Evolutionary conservation across 2,888 invertebrate genomes (phyloP).

Genomic region (Clusia tigrina): DNA sequence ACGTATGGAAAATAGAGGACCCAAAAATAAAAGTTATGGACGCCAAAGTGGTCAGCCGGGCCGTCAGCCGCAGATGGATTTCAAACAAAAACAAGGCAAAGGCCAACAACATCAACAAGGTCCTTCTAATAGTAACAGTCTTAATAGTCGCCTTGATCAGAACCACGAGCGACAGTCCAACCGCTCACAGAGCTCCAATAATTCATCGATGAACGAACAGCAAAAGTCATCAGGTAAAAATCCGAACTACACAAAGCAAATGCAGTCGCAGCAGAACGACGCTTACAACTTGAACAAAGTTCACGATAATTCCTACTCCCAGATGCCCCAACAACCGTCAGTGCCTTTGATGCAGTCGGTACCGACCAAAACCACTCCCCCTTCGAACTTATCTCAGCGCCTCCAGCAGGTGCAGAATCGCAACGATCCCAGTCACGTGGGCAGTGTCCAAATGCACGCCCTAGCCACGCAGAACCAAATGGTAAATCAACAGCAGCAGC

Average conservation of each 20-base stretch:
- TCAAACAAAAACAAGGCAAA: conserved; percentile 59
- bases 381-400: conserved; percentile 44
- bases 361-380: conserved; percentile 21
- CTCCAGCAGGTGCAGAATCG: conserved; percentile 37
- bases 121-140: conserved; percentile 28
- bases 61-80: conserved; percentile 59
- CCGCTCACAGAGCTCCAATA: too few species aligned
- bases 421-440: conserved; percentile 58
- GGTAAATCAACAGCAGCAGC: conserved; percentile 43
- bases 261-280: too few species aligned
- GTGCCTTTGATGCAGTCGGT: too few species aligned
- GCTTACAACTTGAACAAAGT: too few species aligned
- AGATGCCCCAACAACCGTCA: too few species aligned
- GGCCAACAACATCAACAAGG: conserved; percentile 33
- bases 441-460: conserved; percentile 64
- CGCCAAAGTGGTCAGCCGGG: too few species aligned
- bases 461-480: conserved; percentile 56
- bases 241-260: too few species aligned
- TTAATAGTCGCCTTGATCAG: conserved; percentile 34
- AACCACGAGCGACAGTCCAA: conserved; percentile 24
- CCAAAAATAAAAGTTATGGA: too few species aligned
- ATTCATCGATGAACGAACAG: too few species aligned
- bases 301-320: too few species aligned
- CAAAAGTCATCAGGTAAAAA: too few species aligned
- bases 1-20: too few species aligned